These are phyloP conservation scores for Magallana ariakensis DNA, from an alignment of 1,140 invertebrate genomes.

Conservation along the genomic window DNA sequence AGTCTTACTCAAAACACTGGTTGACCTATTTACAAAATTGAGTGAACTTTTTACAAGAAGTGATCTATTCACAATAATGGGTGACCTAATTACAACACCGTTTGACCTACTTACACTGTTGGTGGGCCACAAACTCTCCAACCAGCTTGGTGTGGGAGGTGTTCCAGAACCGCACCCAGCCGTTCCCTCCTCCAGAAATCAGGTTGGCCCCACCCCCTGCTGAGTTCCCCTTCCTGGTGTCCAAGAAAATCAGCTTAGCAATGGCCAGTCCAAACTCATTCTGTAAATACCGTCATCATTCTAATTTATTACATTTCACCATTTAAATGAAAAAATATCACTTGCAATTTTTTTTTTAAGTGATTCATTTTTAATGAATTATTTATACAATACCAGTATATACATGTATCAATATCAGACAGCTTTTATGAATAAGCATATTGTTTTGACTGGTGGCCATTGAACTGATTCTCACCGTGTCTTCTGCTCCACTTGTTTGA, in stretches of 20 bases:
- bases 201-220: slow-evolving; percentile 75
- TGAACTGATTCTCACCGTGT: not conserved
- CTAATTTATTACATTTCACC: not conserved
- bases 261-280: slow-evolving; percentile 77
- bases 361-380: too few species aligned
- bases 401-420: too few species aligned
- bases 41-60: too few species aligned
- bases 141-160: slow-evolving; percentile 65
- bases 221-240: slow-evolving; percentile 71
- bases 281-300: slow-evolving; percentile 53
- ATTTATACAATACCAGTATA: too few species aligned
- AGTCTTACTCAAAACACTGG: too few species aligned
- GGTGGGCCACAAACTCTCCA: slow-evolving; percentile 78
- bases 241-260: slow-evolving; percentile 73
- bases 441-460: too few species aligned
- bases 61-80: too few species aligned
- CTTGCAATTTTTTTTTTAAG: too few species aligned
- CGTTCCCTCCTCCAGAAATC: slow-evolving; percentile 79
- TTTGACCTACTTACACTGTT: slow-evolving; percentile 65
- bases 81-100: too few species aligned
- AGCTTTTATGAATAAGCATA: too few species aligned
- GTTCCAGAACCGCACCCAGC: slow-evolving; percentile 79
- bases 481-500: slow-evolving; percentile 1
- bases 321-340: too few species aligned
- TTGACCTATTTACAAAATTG: too few species aligned